phyloP scores from a whole-genome alignment of 1,140 invertebrate genomes.

The Dreissena rostriformis region DNA sequence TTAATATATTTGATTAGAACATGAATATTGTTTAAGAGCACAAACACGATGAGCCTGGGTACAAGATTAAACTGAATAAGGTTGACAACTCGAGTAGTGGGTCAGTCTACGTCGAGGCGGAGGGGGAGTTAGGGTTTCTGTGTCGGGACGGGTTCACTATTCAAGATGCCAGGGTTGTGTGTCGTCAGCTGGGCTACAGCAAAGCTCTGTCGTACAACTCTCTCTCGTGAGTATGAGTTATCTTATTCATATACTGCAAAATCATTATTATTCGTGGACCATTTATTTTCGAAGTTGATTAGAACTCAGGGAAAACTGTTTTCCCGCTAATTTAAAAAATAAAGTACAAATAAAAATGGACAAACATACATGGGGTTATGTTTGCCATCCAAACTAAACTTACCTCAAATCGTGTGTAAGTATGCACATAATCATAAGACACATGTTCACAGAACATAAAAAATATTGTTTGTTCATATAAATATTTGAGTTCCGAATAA shows the following conservation, averaged over 20 bases:
- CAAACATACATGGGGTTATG: background rate
- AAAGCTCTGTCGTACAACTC: slow-evolving; percentile 14
- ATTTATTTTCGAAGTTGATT: background rate
- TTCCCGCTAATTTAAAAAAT: background rate
- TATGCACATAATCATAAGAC: background rate
- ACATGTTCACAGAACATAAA: too few relatives aligned
- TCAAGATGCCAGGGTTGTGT: slow-evolving; percentile 30
- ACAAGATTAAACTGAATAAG: slow-evolving; percentile 4
- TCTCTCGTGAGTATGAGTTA: slow-evolving; percentile 19
- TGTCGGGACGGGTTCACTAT: slow-evolving; percentile 19
- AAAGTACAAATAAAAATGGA: background rate
- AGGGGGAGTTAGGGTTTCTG: slow-evolving; percentile 16
- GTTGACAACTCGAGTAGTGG: background rate
- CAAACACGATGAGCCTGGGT: background rate
- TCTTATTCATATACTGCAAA: background rate
- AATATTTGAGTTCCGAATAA: too few relatives aligned
- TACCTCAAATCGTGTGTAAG: background rate
- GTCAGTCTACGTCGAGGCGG: slow-evolving; percentile 11
- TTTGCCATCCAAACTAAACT: background rate
- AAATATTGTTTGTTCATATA: too few relatives aligned
- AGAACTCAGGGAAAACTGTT: background rate
- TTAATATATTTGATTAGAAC: too few relatives aligned
- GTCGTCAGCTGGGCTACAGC: slow-evolving; percentile 29
- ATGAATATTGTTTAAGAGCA: too few relatives aligned
- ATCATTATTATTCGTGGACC: background rate